Conservation (phyloP, 1,140 invertebrate genomes). For the Neelides sp. region DNA sequence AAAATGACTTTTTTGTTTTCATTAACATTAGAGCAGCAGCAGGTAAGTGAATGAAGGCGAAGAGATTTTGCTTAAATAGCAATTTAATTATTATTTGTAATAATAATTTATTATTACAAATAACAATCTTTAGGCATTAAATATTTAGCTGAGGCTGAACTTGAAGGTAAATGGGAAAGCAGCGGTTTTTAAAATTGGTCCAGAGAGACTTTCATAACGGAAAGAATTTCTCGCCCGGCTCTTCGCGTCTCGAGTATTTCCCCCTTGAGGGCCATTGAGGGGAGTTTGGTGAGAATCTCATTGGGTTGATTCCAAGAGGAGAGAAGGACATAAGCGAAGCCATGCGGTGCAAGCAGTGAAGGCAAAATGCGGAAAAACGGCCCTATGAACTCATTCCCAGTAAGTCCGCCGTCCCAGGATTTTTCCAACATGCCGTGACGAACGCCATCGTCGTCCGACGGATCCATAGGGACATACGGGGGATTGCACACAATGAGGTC, state of each 20-base stretch:
- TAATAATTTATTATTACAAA: too few relatives aligned
- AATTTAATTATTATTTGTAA: too few relatives aligned
- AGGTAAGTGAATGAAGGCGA: too few relatives aligned
- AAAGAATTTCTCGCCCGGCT: constrained; percentile 57
- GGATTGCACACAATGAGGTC: constrained; percentile 94
- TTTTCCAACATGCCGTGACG: constrained; percentile 40
- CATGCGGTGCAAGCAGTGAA: constrained; percentile 51
- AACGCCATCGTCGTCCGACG: constrained; percentile 48
- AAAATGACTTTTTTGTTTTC: too few relatives aligned
- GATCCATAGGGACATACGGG: constrained; percentile 84
- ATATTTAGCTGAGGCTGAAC: too few relatives aligned
- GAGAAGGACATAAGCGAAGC: constrained; percentile 70
- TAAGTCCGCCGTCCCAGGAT: constrained; percentile 71
- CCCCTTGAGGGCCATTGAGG: too few relatives aligned
- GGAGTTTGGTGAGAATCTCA: too few relatives aligned
- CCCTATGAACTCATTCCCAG: constrained; percentile 69
- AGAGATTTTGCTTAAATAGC: too few relatives aligned
- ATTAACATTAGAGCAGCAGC: too few relatives aligned
- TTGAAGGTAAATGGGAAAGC: too few relatives aligned
- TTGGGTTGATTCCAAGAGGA: constrained; percentile 75
- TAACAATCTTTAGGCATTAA: too few relatives aligned
- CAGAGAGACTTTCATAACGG: constrained; percentile 47
- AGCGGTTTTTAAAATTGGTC: constrained; percentile 28
- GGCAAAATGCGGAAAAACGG: constrained; percentile 53
- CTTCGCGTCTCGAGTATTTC: too few relatives aligned